Evolutionary conservation across 2,113 vertebrate species (phyloP).

Genomic region (Porphyrio hochstetteri): DNA sequence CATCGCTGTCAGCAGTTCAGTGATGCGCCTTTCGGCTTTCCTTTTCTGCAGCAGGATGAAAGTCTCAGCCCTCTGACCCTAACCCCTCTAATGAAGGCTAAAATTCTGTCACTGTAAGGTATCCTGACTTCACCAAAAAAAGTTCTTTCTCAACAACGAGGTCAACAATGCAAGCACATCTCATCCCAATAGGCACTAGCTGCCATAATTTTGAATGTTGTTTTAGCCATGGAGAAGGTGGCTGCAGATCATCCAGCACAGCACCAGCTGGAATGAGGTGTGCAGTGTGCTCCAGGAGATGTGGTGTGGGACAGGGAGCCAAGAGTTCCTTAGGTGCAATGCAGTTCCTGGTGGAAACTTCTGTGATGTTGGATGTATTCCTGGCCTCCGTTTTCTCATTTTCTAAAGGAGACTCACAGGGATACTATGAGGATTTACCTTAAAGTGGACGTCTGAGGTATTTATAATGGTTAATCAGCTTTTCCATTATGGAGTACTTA

Average conservation of each 20-base stretch:
- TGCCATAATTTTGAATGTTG: not conserved
- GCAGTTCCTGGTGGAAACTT: not conserved
- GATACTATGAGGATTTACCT: constrained; percentile 36
- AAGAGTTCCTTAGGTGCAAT: not conserved
- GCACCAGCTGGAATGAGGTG: not conserved
- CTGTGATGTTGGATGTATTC: not conserved
- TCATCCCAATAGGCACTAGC: not conserved
- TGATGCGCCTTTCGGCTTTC: not conserved
- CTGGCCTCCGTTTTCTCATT: not conserved
- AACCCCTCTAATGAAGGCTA: not conserved
- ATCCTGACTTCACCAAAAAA: not conserved
- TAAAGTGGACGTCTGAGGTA: constrained; percentile 35
- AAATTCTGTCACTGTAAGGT: not conserved
- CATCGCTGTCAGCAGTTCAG: not conserved
- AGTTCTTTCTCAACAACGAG: not conserved
- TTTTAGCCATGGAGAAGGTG: not conserved
- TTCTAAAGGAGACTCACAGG: constrained; percentile 8
- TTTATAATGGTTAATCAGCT: constrained; percentile 55
- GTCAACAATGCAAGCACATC: not conserved
- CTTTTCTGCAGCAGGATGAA: not conserved
- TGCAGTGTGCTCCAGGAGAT: not conserved
- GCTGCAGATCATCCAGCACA: not conserved
- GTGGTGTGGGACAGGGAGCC: not conserved
- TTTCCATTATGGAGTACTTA: constrained; percentile 57
- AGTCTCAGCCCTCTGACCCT: not conserved